These are phyloP conservation scores for Halyomorpha halys DNA, from an alignment of 1,140 invertebrate species.

Conservation along the genomic window DNA sequence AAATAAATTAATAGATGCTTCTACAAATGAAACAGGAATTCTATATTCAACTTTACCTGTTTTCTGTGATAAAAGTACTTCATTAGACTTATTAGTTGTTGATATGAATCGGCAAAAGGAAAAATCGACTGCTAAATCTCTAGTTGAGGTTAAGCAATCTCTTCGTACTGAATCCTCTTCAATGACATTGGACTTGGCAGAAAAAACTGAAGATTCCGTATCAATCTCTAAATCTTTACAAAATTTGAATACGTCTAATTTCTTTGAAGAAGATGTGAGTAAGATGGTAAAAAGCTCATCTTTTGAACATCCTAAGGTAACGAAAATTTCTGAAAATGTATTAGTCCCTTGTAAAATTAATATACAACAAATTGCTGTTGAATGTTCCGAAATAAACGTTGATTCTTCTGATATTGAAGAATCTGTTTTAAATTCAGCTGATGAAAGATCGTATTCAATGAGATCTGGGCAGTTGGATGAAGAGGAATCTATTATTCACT, in stretches of 20 bases:
- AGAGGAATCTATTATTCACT: slow-evolving; percentile 1
- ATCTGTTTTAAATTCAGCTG: slow-evolving; percentile 2
- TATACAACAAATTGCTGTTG: neutral
- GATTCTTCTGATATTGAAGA: slow-evolving; percentile 6
- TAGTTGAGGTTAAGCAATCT: too few species aligned
- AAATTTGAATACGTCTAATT: neutral
- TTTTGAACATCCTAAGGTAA: neutral
- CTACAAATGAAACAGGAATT: too few species aligned
- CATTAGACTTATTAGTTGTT: too few species aligned
- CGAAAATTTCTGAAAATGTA: neutral
- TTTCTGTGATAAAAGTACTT: too few species aligned
- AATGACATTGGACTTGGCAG: too few species aligned
- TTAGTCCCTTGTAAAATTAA: neutral
- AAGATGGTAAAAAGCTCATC: slow-evolving; percentile 3
- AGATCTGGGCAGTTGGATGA: slow-evolving; percentile 4
- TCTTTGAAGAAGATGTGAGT: neutral
- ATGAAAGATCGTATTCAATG: slow-evolving; percentile 4
- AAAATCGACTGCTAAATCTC: too few species aligned
- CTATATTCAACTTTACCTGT: too few species aligned
- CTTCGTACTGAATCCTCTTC: too few species aligned
- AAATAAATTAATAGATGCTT: too few species aligned
- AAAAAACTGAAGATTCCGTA: too few species aligned
- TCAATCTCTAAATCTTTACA: neutral
- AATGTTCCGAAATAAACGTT: neutral
- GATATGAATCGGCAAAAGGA: too few species aligned